phyloP scores from a whole-genome alignment of 2,797 vertebrate genomes.

The Somateria mollissima region DNA sequence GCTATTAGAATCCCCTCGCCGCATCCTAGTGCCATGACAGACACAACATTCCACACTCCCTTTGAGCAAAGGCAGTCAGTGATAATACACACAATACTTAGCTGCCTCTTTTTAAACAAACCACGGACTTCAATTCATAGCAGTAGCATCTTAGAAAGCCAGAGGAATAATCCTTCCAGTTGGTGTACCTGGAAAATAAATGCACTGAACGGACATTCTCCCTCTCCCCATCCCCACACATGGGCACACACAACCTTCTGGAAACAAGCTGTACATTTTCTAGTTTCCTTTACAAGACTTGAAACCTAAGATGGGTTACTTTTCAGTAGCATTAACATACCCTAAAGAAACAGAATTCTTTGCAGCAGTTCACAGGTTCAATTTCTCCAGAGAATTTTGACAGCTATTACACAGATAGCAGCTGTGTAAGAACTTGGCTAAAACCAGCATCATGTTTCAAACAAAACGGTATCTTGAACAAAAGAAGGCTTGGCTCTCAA shows the following conservation, averaged over 20 bases:
- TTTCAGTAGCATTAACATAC: background rate
- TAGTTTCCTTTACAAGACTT: background rate
- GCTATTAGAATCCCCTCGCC: background rate
- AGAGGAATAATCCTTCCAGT: background rate
- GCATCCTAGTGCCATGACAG: background rate
- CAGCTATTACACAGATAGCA: background rate
- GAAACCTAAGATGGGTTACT: background rate
- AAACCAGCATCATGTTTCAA: background rate
- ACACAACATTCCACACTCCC: accelerated
- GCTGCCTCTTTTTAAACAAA: background rate
- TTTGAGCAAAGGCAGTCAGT: background rate
- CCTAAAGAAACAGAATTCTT: background rate
- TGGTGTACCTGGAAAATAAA: background rate
- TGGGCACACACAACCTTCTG: background rate
- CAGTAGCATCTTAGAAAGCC: too few relatives aligned
- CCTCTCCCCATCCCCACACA: too few relatives aligned
- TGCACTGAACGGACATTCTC: background rate
- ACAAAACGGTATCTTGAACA: background rate
- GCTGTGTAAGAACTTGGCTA: background rate
- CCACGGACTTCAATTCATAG: background rate
- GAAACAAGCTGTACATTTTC: background rate
- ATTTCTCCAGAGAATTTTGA: background rate
- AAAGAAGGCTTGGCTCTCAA: accelerated
- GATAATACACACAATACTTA: background rate
- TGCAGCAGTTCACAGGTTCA: background rate